Evolutionary conservation across 2,888 invertebrate genomes (phyloP).

Genomic region (Torymus aiolomorphi): DNA sequence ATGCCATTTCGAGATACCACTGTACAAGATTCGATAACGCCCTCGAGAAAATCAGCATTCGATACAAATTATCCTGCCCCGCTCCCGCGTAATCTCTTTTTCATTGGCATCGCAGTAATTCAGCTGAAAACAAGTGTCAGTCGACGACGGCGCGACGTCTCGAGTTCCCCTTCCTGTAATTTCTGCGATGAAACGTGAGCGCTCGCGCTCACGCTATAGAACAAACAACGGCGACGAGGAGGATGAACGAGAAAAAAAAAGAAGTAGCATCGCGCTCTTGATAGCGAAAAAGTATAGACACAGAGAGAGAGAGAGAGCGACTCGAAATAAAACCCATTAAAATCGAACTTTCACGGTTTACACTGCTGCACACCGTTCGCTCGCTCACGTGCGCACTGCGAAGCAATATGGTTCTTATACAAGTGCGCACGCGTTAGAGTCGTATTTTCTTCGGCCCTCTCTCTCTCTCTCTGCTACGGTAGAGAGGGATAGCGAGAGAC

Average conservation of each 20-base stretch:
- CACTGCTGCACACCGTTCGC: not conserved
- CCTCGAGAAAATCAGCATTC: no score
- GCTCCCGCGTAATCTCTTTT: not conserved
- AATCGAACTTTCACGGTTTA: slow-evolving; percentile 16
- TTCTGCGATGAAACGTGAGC: slow-evolving; percentile 7
- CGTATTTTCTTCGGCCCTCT: slow-evolving; percentile 22
- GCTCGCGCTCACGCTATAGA: not conserved
- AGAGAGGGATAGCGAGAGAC: not conserved
- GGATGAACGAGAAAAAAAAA: no score
- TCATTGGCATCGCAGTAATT: slow-evolving; percentile 10
- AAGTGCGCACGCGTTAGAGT: not conserved
- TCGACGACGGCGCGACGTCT: not conserved
- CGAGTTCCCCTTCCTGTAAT: not conserved
- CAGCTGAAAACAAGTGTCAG: slow-evolving; percentile 22
- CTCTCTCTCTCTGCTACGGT: no score
- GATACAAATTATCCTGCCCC: not conserved
- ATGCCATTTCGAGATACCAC: no score
- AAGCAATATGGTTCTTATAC: slow-evolving; percentile 32
- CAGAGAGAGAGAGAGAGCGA: not conserved
- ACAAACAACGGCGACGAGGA: not conserved
- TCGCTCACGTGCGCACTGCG: slow-evolving; percentile 2
- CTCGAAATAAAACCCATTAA: slow-evolving; percentile 42
- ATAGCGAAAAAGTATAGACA: slow-evolving; percentile 11
- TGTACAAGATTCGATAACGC: no score
- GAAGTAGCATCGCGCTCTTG: not conserved